phyloP scores from a whole-genome alignment of 2,797 vertebrate species.

The Prunella strophiata region DNA sequence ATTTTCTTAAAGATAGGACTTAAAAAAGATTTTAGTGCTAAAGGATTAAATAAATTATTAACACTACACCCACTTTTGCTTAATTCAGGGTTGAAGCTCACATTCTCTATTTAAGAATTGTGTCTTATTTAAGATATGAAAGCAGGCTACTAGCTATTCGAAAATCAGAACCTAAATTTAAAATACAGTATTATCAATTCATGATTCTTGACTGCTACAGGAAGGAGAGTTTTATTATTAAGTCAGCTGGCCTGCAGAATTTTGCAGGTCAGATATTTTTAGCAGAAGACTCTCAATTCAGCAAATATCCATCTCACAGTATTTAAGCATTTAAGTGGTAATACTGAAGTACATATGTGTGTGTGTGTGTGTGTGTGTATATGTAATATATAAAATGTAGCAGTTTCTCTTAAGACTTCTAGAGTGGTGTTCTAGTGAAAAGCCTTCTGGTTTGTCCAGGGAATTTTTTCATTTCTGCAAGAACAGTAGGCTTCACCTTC shows the following conservation, averaged over 20 bases:
- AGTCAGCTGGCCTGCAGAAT: background rate
- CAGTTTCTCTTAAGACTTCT: background rate
- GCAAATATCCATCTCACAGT: background rate
- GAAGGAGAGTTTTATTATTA: background rate
- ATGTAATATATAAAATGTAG: background rate
- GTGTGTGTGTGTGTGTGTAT: accelerated
- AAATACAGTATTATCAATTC: background rate
- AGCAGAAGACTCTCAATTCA: background rate
- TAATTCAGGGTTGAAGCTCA: background rate
- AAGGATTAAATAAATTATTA: background rate
- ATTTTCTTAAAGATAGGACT: background rate
- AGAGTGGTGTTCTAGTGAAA: background rate
- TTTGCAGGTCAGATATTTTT: background rate
- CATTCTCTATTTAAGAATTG: background rate
- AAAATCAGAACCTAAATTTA: background rate
- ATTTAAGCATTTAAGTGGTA: background rate
- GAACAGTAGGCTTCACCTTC: background rate
- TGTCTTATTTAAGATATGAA: background rate
- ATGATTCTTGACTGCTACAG: background rate
- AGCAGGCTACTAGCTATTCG: background rate
- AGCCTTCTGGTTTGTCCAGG: background rate
- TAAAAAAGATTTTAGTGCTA: background rate
- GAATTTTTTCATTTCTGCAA: background rate
- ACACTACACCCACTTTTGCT: background rate
- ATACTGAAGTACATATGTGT: background rate